Evolutionary conservation across 2,797 vertebrate genomes (phyloP).

Genomic region (Pithecia hirsuta): DNA sequence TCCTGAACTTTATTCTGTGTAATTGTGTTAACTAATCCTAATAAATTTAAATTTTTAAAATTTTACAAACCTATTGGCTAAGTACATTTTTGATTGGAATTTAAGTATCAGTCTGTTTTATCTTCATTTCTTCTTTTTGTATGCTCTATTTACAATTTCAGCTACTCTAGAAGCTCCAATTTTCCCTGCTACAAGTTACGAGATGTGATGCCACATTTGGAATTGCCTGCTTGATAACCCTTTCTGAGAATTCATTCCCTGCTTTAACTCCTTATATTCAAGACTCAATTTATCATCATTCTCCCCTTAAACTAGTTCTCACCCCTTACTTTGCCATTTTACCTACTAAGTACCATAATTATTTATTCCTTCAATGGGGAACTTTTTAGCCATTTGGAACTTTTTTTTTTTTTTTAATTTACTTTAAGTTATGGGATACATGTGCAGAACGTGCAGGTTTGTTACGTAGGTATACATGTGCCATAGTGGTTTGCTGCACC

Average conservation of each 20-base stretch:
- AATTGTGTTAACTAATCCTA: conserved; percentile 77
- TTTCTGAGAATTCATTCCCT: background rate
- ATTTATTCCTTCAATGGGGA: background rate
- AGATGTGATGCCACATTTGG: background rate
- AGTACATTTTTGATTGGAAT: conserved; percentile 12
- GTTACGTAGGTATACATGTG: background rate
- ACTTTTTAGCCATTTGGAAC: background rate
- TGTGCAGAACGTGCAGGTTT: background rate
- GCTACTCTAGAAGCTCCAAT: background rate
- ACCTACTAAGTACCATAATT: background rate
- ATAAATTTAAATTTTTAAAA: conserved; percentile 81
- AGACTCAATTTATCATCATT: background rate
- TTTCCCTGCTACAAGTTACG: background rate
- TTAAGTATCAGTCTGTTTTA: background rate
- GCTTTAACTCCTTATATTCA: no score
- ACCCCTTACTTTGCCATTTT: background rate
- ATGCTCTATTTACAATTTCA: background rate
- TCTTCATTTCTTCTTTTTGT: background rate
- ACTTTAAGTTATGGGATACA: background rate
- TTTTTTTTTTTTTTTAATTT: no score
- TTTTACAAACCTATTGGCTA: conserved; percentile 75
- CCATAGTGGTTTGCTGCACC: background rate
- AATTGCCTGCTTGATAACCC: background rate
- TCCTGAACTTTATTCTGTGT: conserved; percentile 75
- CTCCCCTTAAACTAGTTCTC: background rate